phyloP scores from a whole-genome alignment of 2,113 vertebrate species.

The Dicentrarchus labrax region DNA sequence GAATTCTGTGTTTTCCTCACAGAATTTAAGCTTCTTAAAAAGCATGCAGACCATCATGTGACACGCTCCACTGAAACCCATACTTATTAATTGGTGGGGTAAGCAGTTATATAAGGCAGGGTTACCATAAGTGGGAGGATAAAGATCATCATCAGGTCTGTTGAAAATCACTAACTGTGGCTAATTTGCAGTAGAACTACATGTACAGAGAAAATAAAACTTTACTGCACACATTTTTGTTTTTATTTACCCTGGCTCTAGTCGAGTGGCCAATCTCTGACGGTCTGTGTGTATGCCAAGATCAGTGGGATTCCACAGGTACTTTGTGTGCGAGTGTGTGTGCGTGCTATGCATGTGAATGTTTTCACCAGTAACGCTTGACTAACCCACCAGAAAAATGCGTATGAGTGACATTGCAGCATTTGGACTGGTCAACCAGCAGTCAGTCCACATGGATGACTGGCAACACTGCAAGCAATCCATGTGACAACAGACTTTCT shows the following conservation, averaged over 20 bases:
- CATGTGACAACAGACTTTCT: not conserved
- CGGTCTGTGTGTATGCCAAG: too few relatives aligned
- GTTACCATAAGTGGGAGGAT: not conserved
- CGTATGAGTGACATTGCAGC: not conserved
- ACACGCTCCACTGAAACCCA: slow-evolving; percentile 7
- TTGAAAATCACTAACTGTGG: not conserved
- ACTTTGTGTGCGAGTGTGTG: not conserved
- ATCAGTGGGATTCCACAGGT: too few relatives aligned
- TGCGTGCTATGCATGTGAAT: not conserved
- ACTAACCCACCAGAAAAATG: not conserved
- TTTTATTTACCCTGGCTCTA: not conserved
- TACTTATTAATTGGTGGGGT: slow-evolving; percentile 2
- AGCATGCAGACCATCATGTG: slow-evolving; percentile 42
- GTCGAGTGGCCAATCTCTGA: too few relatives aligned
- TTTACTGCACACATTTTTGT: not conserved
- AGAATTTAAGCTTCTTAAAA: slow-evolving; percentile 45
- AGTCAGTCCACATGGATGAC: not conserved
- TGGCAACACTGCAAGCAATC: not conserved
- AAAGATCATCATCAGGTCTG: not conserved
- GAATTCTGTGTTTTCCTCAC: not conserved
- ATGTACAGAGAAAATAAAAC: not conserved
- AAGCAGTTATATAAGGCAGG: not conserved
- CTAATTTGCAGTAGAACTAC: not conserved
- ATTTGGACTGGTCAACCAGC: not conserved
- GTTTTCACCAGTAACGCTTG: not conserved